These are phyloP conservation scores for Ictalurus punctatus DNA, from an alignment of 2,113 vertebrate species.

Conservation along the genomic window DNA sequence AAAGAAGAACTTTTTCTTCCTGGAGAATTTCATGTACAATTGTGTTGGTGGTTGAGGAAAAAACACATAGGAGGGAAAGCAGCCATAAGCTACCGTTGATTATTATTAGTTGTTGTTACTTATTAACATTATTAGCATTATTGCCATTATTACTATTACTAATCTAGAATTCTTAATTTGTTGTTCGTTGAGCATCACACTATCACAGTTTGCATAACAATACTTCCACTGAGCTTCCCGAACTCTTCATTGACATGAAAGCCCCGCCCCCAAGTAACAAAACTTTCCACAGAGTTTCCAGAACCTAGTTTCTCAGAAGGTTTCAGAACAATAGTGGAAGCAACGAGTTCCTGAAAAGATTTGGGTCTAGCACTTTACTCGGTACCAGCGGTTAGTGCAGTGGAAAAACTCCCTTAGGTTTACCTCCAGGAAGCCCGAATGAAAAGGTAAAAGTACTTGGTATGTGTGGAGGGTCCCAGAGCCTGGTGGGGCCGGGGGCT, in stretches of 20 bases:
- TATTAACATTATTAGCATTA: background rate
- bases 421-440: conserved; percentile 72
- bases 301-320: background rate
- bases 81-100: background rate
- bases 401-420: conserved; percentile 40
- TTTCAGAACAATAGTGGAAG: background rate
- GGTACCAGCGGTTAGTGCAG: background rate
- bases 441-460: conserved; percentile 93
- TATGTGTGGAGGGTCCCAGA: conserved; percentile 95
- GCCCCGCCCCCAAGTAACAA: too few relatives aligned
- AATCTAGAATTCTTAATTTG: background rate
- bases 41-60: too few relatives aligned
- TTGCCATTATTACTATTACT: background rate
- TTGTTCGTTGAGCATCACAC: too few relatives aligned
- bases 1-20: background rate
- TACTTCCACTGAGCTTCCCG: background rate
- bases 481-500: conserved; percentile 85
- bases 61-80: too few relatives aligned
- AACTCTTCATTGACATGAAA: background rate
- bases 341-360: background rate
- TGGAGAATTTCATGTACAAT: too few relatives aligned
- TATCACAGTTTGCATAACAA: background rate
- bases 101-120: background rate
- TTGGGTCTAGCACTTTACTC: background rate
- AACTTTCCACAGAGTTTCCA: background rate